Evolutionary conservation across 2,113 vertebrate genomes (phyloP), one percentile per base, ranked within the genome.

Genomic region (Brienomyrus brachyistius): DNA sequence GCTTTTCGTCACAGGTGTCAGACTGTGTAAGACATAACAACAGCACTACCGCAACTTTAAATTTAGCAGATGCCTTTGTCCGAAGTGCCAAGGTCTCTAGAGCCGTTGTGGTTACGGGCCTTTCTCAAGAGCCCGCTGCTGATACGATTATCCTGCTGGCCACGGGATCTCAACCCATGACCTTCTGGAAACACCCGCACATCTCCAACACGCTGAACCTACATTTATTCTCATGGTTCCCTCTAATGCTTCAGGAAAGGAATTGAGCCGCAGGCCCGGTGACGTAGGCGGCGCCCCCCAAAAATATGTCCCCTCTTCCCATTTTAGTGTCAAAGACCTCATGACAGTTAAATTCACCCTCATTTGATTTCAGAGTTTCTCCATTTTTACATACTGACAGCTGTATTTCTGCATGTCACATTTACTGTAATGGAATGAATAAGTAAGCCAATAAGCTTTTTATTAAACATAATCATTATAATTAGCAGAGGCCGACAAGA

Each of bases 361-460:
- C 66, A 77, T 89, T 89, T 74, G 17, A n/a, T 91, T 90, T 56
- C 74, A 77, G 62, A 54, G 11, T 17, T 86, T 19, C 48, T 83
- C 35, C 35, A 43, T 35, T 23, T 43, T 87, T 35, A 86, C 86
- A 40, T 9, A 45, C n/a, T 87, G 88, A 91, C 91, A 93, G 84
- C 89, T 90, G 90, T 90, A 90, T 91, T 89, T 92, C 90, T 35
- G 90, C 83, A 87, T 91, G 94, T 93, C 87, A 90, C 90, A 91
- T 89, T 91, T 92, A 92, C 43, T 90, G 92, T 93, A 93, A 93
- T 92, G 94, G 93, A 94, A 91, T 84, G 92, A 94, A 92, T 89
- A 93, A 94, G 93, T 92, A 92, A 94, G 93, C 91, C 90, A 91
- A 88, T 94, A 95, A 95, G 94, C 94, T 95, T 94, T 92, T 94